phyloP scores from a whole-genome alignment of 2,888 invertebrate species.

The Thereva unica region DNA sequence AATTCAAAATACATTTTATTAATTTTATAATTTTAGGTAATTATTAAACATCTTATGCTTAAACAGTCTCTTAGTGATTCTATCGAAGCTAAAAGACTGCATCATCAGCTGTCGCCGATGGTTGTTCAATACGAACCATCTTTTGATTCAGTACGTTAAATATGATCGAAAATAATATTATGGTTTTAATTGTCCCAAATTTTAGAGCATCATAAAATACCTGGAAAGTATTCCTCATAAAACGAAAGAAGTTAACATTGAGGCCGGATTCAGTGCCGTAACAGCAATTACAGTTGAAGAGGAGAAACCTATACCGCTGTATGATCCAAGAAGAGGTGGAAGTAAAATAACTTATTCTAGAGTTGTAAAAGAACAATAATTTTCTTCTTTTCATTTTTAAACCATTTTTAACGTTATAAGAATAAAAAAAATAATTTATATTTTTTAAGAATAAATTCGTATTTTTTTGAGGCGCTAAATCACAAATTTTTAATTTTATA shows the following conservation, averaged over 20 bases:
- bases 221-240: conserved; percentile 54
- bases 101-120: conserved; percentile 87
- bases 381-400: no score
- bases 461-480: neutral
- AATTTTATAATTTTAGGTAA: conserved; percentile 59
- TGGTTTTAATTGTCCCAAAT: neutral
- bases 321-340: conserved; percentile 59
- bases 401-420: neutral
- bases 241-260: conserved; percentile 44
- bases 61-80: conserved; percentile 68
- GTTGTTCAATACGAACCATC: conserved; percentile 68
- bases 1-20: neutral
- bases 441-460: neutral
- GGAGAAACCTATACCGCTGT: conserved; percentile 49
- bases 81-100: conserved; percentile 73
- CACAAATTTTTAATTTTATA: neutral
- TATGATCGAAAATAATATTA: neutral
- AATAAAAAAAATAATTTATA: neutral
- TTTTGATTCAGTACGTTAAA: conserved; percentile 61
- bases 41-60: conserved; percentile 69
- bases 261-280: conserved; percentile 67
- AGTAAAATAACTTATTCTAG: conserved; percentile 50
- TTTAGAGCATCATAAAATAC: conserved; percentile 44
- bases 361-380: no score
- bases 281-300: conserved; percentile 59